Evolutionary conservation across 2,797 vertebrate species (phyloP).

Genomic region (Mormyrus proboscirostris): DNA sequence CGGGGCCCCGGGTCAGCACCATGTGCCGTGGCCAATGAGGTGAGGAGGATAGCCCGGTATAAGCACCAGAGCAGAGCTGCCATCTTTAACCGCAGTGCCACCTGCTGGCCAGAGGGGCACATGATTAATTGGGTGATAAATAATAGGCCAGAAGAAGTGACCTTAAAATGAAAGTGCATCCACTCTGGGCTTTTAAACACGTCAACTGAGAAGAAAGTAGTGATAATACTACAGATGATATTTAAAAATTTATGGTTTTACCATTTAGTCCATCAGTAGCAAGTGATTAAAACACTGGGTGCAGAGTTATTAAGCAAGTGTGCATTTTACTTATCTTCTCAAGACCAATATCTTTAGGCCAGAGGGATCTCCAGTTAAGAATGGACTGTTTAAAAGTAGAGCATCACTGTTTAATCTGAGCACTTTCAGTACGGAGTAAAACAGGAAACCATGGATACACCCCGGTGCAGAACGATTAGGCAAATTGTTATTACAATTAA

Average conservation of each 20-base stretch:
- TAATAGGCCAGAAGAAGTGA: not conserved
- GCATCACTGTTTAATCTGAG: not conserved
- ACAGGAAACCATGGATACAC: not conserved
- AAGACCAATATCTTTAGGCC: not conserved
- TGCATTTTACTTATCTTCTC: not conserved
- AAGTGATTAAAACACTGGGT: not conserved
- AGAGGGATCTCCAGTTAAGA: not conserved
- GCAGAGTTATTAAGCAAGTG: not conserved
- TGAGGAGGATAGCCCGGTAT: slow-evolving; percentile 44
- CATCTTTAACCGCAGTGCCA: slow-evolving; percentile 43
- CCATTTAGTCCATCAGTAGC: not conserved
- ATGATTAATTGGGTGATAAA: not conserved
- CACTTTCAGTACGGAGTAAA: not conserved
- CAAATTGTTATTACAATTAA: not conserved
- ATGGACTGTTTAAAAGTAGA: not conserved
- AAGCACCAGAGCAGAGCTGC: slow-evolving; percentile 50
- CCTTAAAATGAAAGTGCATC: not conserved
- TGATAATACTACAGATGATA: not conserved
- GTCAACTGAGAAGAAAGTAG: not conserved
- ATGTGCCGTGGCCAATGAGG: slow-evolving; percentile 41
- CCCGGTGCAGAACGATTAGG: not conserved
- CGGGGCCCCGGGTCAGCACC: slow-evolving; percentile 43
- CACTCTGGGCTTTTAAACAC: not conserved
- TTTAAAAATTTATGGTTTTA: not conserved
- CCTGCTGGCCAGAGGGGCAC: slow-evolving; percentile 44